Evolutionary conservation across 2,113 vertebrate genomes (phyloP).

Genomic region (Numenius arquata): DNA sequence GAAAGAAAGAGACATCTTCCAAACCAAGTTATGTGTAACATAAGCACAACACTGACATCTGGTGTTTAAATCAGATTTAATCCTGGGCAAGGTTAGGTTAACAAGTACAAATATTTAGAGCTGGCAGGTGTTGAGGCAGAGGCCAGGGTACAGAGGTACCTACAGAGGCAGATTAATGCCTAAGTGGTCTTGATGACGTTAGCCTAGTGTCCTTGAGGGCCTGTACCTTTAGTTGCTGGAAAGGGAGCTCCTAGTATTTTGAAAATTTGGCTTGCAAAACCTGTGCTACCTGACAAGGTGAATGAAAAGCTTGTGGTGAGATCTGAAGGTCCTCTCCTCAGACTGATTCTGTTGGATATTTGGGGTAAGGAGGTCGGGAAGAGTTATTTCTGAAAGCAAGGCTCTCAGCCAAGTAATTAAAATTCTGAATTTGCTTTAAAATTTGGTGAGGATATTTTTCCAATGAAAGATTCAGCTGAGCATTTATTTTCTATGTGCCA

Average conservation of each 20-base stretch:
- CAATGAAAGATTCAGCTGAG: not conserved
- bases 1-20: not conserved
- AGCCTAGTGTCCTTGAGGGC: not conserved
- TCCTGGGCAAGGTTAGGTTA: not conserved
- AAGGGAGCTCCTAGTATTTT: not conserved
- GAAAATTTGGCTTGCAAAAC: not conserved
- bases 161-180: too few species aligned
- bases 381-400: not conserved
- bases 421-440: not conserved
- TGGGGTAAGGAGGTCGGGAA: not conserved
- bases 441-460: not conserved
- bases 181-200: fast-evolving
- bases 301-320: not conserved
- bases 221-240: not conserved
- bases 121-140: not conserved
- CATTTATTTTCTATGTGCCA: not conserved
- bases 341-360: not conserved
- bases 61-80: conserved; percentile 50
- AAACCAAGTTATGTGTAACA: conserved; percentile 12
- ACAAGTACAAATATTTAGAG: not conserved
- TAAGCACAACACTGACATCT: conserved; percentile 80
- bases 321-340: not conserved
- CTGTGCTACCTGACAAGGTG: not conserved
- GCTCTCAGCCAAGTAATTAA: not conserved
- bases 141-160: not conserved